A percentile compares a stretch with the other conserved stretches of the same genome.
phyloP scores from a whole-genome alignment of 2,888 invertebrate species.

The Choreutis nemorana region DNA sequence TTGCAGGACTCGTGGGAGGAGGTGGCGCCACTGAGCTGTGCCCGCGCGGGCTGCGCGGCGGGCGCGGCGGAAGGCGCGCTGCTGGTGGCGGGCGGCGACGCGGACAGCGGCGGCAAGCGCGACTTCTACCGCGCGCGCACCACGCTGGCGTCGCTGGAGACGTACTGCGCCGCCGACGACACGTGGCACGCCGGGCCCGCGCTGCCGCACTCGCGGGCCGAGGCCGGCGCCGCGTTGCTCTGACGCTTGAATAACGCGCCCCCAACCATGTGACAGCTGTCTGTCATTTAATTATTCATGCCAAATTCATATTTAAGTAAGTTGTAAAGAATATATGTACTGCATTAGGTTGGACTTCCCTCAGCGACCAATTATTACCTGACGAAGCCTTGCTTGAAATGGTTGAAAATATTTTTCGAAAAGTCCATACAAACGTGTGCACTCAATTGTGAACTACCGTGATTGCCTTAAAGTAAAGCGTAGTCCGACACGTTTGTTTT shows the following conservation, averaged over 20 bases:
- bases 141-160: constrained; percentile 83
- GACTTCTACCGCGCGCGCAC: constrained; percentile 85
- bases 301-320: no score
- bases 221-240: constrained; percentile 86
- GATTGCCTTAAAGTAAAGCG: no score
- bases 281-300: no score
- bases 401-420: no score
- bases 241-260: constrained; percentile 39
- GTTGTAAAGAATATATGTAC: no score
- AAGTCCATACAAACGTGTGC: no score
- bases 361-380: no score
- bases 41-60: constrained; percentile 84
- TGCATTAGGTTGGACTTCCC: no score
- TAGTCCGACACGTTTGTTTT: no score
- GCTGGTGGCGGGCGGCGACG: constrained; percentile 87
- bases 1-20: constrained; percentile 79
- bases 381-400: no score
- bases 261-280: background rate
- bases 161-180: constrained; percentile 70
- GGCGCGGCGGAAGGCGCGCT: constrained; percentile 83
- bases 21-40: constrained; percentile 75
- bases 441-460: no score
- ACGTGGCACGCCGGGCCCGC: constrained; percentile 81
- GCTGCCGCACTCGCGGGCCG: constrained; percentile 84
- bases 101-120: constrained; percentile 75